Base-by-base conservation (phyloP, 2,888 invertebrate genomes). In the Sicus ferrugineus region DNA sequence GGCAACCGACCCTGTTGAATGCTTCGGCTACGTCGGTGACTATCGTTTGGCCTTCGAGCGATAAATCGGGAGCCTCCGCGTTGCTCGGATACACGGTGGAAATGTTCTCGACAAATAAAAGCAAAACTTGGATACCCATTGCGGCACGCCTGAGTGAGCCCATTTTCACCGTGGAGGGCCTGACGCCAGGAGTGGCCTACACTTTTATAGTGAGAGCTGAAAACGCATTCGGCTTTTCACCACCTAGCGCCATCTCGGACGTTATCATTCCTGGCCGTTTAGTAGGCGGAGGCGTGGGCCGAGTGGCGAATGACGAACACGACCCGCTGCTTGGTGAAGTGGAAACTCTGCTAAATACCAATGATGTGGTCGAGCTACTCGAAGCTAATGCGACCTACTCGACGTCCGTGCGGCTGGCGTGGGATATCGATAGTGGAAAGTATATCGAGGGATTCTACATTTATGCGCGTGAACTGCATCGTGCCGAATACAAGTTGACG, bases 161-260 rank as follows among this genome's bases (percentile, higher is more conserved):
- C 65, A 90, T 90, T 70, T 94, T 89, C 81, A 91, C 91, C 16
- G 91, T 92, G 70, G 89, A 90, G 76, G 89, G 92, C 75, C 87
- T 96, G 73, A 88, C 90, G 67, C 89, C 92, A 34, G 93, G 93
- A 63, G 90, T 92, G 19, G 91, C 91, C 14, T 97, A 97, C 83
- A 91, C 94, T 84, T 97, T 97, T 86, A 87, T 96, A 72, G 91
- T 97, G 16, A 88, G 93, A 72, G 95, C 96, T 0, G 94, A 95
- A 86, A 97, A 97, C 85, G 91, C 92, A 3, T 92, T 95, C 83
- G 92, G 93, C 11, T 83, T 92, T 70, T 94, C 95, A 3, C 91
- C 91, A 14, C 95, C 97, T 3, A 94, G 94, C 75, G 88, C 89
- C 65, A 86, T 92, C 58, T 94, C 95, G 1, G 92, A 93, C 77